Percentiles rank a stretch among this genome's conserved stretches.
Conservation (phyloP, 2,113 vertebrate genomes). For the Jacana jacana region DNA sequence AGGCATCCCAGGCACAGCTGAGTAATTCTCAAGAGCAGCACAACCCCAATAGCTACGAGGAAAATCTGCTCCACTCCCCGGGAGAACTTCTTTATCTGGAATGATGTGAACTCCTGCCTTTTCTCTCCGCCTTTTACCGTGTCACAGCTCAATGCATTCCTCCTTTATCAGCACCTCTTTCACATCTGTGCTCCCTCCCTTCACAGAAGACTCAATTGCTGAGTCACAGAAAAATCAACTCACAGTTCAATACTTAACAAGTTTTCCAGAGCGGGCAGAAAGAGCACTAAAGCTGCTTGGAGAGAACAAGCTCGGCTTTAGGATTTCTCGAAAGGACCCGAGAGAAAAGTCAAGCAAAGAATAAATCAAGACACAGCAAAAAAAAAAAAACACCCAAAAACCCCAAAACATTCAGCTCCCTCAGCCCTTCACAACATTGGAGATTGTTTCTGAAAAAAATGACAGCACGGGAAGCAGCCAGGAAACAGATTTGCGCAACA, state of each 20-base stretch:
- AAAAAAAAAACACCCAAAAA: too few species aligned
- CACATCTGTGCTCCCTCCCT: neutral
- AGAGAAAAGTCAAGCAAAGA: neutral
- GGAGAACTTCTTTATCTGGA: neutral
- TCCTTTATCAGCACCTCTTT: neutral
- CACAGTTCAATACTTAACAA: neutral
- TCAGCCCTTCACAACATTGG: neutral
- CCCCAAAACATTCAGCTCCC: neutral
- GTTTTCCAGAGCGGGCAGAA: neutral
- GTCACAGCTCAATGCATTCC: neutral
- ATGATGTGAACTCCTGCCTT: neutral
- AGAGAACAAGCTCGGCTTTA: neutral
- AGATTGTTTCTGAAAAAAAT: neutral
- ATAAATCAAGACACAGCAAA: neutral
- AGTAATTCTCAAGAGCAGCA: neutral
- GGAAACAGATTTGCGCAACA: neutral
- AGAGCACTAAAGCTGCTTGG: neutral
- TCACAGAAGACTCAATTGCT: neutral
- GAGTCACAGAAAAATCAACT: neutral
- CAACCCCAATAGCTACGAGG: neutral
- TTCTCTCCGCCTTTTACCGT: neutral
- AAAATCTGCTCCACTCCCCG: neutral
- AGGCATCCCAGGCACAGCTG: neutral
- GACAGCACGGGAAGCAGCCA: neutral
- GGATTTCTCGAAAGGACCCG: neutral